These are phyloP conservation scores for Cheirogaleus medius DNA, from an alignment of 2,113 vertebrate genomes.

Conservation along the genomic window DNA sequence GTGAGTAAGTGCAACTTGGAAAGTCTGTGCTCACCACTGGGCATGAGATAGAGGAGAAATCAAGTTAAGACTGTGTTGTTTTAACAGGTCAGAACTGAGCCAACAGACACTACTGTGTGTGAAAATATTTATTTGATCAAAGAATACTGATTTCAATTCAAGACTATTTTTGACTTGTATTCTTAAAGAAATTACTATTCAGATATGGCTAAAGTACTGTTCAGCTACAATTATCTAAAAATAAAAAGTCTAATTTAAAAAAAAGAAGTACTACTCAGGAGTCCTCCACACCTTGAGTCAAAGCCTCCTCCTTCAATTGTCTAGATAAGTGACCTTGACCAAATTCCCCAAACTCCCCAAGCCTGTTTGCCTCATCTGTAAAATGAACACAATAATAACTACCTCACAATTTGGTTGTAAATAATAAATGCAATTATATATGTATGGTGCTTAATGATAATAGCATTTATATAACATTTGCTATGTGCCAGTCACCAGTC, in stretches of 20 bases:
- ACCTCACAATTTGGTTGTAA: conserved; percentile 40
- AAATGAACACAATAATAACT: conserved; percentile 55
- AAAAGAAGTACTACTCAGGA: neutral
- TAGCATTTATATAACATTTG: conserved; percentile 49
- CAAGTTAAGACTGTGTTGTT: neutral
- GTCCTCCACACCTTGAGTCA: neutral
- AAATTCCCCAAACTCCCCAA: conserved; percentile 40
- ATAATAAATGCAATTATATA: conserved; percentile 51
- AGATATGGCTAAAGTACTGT: neutral
- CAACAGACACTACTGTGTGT: neutral
- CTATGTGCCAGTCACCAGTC: neutral
- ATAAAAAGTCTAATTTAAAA: neutral
- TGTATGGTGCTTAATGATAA: neutral
- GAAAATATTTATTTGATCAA: neutral
- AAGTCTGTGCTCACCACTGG: neutral
- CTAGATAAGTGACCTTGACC: conserved; percentile 27
- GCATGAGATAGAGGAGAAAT: neutral
- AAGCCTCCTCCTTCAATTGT: conserved; percentile 29
- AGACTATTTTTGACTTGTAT: neutral
- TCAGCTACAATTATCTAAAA: neutral
- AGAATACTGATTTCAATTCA: neutral
- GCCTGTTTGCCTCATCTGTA: conserved; percentile 49
- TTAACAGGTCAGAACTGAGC: neutral
- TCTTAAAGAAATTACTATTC: neutral
- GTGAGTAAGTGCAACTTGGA: neutral